phyloP scores from a whole-genome alignment of 2,113 vertebrate genomes.

The Cyprichromis sp. region DNA sequence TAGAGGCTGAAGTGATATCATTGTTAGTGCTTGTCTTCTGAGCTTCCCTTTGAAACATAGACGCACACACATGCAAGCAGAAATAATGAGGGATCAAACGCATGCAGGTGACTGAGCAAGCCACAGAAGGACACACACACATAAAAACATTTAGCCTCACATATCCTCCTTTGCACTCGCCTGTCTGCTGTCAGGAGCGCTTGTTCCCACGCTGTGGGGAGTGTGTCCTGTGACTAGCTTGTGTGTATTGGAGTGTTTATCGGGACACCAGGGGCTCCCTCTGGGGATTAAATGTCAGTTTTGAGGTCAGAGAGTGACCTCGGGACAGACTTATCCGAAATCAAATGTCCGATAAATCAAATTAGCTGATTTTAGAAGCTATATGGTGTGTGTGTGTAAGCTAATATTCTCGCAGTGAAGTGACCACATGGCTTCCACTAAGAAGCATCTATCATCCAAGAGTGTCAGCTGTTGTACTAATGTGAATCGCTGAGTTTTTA shows the following conservation, averaged over 20 bases:
- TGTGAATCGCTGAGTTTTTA: background rate
- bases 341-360: background rate
- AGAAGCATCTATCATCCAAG: background rate
- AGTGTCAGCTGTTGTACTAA: background rate
- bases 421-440: background rate
- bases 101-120: conserved; percentile 14
- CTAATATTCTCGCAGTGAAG: background rate
- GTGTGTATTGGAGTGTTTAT: background rate
- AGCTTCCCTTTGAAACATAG: conserved; percentile 4
- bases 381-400: background rate
- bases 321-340: background rate
- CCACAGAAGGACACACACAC: background rate
- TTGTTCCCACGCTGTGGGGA: conserved; percentile 34
- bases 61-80: background rate
- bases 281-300: conserved; percentile 19
- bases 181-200: background rate
- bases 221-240: conserved; percentile 28
- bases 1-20: conserved; percentile 49
- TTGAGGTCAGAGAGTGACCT: conserved; percentile 14
- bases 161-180: background rate
- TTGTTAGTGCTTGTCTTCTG: conserved; percentile 39
- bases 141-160: background rate
- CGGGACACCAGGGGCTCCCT: background rate
- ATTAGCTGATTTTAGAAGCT: background rate
- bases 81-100: background rate